Evolutionary conservation across 2,888 invertebrate genomes (phyloP), one percentile per base, ranked within the genome.

Genomic region (Melinaea menophilus): DNA sequence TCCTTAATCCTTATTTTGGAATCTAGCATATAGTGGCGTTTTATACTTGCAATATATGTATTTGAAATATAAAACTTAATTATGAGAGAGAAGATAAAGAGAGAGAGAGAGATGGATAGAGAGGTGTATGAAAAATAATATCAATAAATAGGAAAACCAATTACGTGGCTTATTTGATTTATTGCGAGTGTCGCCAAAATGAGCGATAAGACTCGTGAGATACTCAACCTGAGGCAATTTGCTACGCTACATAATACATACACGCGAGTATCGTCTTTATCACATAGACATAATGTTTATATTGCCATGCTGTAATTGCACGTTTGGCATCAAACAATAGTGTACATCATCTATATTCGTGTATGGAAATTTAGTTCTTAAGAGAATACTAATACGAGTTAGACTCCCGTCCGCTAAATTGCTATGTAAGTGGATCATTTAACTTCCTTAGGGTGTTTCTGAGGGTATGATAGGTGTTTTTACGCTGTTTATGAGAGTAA

Each of bases 161-260:
- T 55, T 54, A n/a, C 47, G 56, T 51, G 9, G 59, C 37, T 56
- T 59, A 63, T 63, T 63, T 54, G 57, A 63, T 60, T 63, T 63
- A 60, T 58, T 33, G 58, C 47, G 57, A 63, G 66, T 55, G 59
- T 65, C 51, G 59, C 58, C 58, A 61, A 61, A 67, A 45, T 56
- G 57, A 59, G 51, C 64, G 61, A 51, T 71, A 69, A 72, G 69
- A 69, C 69, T 67, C 73, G 75, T 74, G 75, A 68, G 74, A 75
- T 62, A 60, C 56, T 37, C 65, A 60, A 69, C 59, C 69, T 75
- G 74, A 51, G 60, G 63, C 69, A 62, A 70, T 71, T 69, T 67
- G 71, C 69, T 68, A 64, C 70, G 70, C 64, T 48, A 58, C 62
- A 56, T 41, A n/a, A 13, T 13, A 11, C 37, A 3, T 31, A 34